Percentiles rank a stretch among this genome's conserved stretches.
phyloP scores from a whole-genome alignment of 1,140 invertebrate species.

The Drosophila persimilis region DNA sequence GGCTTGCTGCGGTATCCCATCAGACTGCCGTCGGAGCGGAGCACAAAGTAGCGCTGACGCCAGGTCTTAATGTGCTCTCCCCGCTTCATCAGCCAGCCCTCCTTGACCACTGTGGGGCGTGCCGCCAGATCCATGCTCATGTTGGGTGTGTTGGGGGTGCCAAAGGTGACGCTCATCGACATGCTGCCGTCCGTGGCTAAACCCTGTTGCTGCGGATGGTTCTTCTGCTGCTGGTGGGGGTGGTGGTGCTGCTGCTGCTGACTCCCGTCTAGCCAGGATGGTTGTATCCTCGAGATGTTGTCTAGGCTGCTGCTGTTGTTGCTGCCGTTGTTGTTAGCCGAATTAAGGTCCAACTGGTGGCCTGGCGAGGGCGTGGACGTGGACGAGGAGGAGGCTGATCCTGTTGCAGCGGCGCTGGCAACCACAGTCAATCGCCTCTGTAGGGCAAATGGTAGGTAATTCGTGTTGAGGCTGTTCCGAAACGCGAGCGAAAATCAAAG shows the following conservation, averaged over 20 bases:
- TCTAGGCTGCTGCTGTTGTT: constrained; percentile 29
- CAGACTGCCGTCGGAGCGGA: constrained; percentile 96
- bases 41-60: constrained; percentile 97
- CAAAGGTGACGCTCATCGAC: constrained; percentile 33
- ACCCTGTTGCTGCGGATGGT: background rate
- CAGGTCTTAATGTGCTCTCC: constrained; percentile 98
- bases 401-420: constrained; percentile 56
- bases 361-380: constrained; percentile 16
- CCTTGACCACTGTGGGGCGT: constrained; percentile 86
- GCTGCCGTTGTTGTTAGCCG: constrained; percentile 30
- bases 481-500: constrained; percentile 33
- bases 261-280: constrained; percentile 33
- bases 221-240: constrained; percentile 13
- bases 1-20: constrained; percentile 97
- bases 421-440: constrained; percentile 79
- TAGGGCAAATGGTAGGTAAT: constrained; percentile 70
- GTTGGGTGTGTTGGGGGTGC: constrained; percentile 30
- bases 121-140: constrained; percentile 27
- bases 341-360: constrained; percentile 28
- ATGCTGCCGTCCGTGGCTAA: constrained; percentile 16
- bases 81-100: constrained; percentile 92
- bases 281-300: constrained; percentile 19
- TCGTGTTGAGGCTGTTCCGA: constrained; percentile 78
- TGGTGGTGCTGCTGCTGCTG: background rate
- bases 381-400: constrained; percentile 47